Evolutionary conservation across 2,888 invertebrate genomes (phyloP), one percentile per base, ranked within the genome.

Genomic region (Drosophila barbarae): DNA sequence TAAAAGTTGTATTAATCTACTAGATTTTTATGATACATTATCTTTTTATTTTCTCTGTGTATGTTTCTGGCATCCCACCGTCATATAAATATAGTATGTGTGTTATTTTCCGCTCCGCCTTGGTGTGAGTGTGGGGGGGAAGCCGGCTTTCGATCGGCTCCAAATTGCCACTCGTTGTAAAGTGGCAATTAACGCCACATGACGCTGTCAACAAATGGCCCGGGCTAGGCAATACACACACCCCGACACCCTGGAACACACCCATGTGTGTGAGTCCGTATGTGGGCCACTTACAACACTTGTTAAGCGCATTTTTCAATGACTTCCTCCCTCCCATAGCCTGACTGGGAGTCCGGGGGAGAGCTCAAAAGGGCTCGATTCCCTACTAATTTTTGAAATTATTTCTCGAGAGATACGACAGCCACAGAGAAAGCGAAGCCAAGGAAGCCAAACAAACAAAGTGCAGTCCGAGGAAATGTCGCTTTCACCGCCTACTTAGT

Each of bases 131-230:
- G 56, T 28, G 44, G 23, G 35, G 36, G 9, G 41, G 28, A 38
- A 49, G 68, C 49, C 34, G 41, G 53, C 50, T 56, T 63, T 60
- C 69, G 69, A 70, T 69, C 69, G 69, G 57, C 52, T 57, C 55
- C 71, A 71, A 71, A 71, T 71, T 71, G 71, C 71, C 71, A 71
- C 71, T 71, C 71, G 71, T 65, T 71, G 71, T 60, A 71, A 71
- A 71, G 71, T 71, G 71, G 71, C 71, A 71, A 71, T 71, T 71
- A 71, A 71, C 71, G 71, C 71, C 71, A 71, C 66, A 71, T 71
- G 71, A 61, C 71, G 71, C 65, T 71, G 66, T 59, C 71, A 71
- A 71, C 71, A 71, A 71, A 71, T 57, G 71, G 69, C 64, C 57
- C 41, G 35, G 49, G 12, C 68, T 55, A 58, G 58, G 66, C 68